Conservation (phyloP, 2,797 vertebrate genomes). For the Neosalanx taihuensis region DNA sequence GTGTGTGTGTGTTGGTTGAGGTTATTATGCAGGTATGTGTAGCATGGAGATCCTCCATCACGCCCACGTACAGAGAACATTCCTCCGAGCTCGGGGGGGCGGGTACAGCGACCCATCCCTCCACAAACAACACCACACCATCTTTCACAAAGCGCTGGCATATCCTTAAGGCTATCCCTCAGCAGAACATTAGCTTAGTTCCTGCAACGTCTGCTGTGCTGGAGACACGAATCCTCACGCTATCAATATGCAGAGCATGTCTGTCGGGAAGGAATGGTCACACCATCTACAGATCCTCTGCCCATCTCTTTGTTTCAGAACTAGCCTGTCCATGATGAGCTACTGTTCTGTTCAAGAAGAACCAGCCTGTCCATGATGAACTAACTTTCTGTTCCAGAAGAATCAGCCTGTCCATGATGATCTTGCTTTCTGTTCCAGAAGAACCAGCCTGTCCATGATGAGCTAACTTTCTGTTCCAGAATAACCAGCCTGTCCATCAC, state of each 20-base stretch:
- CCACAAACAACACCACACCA: neutral
- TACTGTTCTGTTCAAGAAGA: too few species aligned
- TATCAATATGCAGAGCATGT: constrained; percentile 60
- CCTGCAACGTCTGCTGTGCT: neutral
- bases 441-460: too few species aligned
- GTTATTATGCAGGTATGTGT: neutral
- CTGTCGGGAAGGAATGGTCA: constrained; percentile 55
- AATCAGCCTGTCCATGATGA: too few species aligned
- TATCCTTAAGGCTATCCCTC: neutral
- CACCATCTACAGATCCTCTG: constrained; percentile 56
- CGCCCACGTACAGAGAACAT: neutral
- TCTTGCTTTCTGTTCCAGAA: too few species aligned
- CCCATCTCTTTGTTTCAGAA: too few species aligned
- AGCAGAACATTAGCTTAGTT: neutral
- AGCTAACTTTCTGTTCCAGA: too few species aligned
- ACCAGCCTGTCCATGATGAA: too few species aligned
- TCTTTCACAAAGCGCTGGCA: neutral
- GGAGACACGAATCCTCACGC: neutral
- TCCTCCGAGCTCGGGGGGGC: neutral
- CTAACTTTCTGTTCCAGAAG: too few species aligned
- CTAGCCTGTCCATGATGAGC: too few species aligned
- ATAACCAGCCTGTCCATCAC: too few species aligned
- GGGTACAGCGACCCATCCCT: neutral
- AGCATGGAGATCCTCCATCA: neutral
- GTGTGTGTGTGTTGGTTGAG: constrained; percentile 2